Conservation (phyloP, 2,113 vertebrate species). For the Athene cunicularia region DNA sequence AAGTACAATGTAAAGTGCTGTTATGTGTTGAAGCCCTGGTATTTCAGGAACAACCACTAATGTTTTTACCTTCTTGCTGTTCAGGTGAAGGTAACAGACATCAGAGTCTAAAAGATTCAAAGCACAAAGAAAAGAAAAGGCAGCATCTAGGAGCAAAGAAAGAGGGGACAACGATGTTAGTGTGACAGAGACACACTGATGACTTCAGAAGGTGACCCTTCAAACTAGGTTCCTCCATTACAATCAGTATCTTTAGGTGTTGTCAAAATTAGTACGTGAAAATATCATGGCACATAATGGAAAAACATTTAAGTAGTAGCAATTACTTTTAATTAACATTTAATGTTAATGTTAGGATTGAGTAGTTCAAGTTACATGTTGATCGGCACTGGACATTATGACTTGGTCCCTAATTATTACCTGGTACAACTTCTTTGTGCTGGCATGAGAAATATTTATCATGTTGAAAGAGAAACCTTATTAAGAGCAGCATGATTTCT, state of each 20-base stretch:
- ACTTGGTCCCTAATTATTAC: background rate
- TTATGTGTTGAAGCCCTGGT: background rate
- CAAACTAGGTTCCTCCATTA: background rate
- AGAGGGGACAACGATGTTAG: slow-evolving; percentile 66
- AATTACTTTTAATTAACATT: background rate
- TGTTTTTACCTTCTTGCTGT: slow-evolving; percentile 76
- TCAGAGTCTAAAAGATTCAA: slow-evolving; percentile 74
- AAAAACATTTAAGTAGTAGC: background rate
- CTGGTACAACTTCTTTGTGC: background rate
- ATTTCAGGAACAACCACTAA: background rate
- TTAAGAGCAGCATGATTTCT: background rate
- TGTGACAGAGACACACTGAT: background rate
- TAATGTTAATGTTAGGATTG: background rate
- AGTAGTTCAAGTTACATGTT: background rate
- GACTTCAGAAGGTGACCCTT: background rate
- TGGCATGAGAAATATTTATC: background rate
- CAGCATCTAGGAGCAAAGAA: slow-evolving; percentile 76
- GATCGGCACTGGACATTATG: background rate
- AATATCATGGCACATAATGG: background rate
- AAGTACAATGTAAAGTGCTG: background rate
- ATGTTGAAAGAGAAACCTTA: too few relatives aligned
- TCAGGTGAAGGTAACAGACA: slow-evolving; percentile 68
- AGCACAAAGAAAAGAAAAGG: slow-evolving; percentile 75
- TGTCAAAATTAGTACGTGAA: background rate
- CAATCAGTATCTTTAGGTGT: background rate